Evolutionary conservation across 1,140 invertebrate genomes (phyloP), one percentile per base, ranked within the genome.

Genomic region (Babylonia areolata): DNA sequence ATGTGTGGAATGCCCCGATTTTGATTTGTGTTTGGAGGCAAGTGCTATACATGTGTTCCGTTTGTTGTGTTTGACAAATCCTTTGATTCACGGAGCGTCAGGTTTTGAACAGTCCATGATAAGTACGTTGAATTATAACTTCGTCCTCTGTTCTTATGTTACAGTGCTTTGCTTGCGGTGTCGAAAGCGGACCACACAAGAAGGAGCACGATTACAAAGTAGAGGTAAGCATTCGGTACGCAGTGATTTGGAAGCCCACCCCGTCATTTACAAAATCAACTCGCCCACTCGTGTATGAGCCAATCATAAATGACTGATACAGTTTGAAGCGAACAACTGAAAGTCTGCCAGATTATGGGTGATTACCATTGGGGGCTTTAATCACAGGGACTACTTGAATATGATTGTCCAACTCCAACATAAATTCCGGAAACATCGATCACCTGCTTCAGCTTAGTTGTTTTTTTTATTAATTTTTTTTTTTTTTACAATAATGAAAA

Each of bases 161-260:
- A 88, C 94, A 99, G 98, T 99, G 98, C 95, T 99, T 98, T 95
- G 96, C 97, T 39, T 96, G 96, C 89, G 98, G 98, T 86, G 98
- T 97, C 88, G 97, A 99, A 96, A 97, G 98, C 90, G 98, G 97
- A 87, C 95, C 95, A 87, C 98, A 99, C 92, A 97, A 96, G 95
- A 97, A 97, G 95, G 96, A 97, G 91, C 98, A 99, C 94, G 95
- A 96, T 31, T 99, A 99, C 95, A 96, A 97, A 93, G 97, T 98
- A 95, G 96, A 98, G 96, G 98, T 97, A 95, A 96, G 95, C 58
- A 23, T 64, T 12, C 15, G 5, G 0, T 28, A 23, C 58, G 28
- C 58, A 64, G 12, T 28, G 23, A 64, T 6, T 23, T 20, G 9
- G 17, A 51, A 12, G 46, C 46, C 9, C 46, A 51, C 28, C 58